Percentiles rank a stretch among this genome's conserved stretches.
Evolutionary conservation across 2,113 vertebrate genomes (phyloP).

Genomic region (Phyllostomus hastatus): DNA sequence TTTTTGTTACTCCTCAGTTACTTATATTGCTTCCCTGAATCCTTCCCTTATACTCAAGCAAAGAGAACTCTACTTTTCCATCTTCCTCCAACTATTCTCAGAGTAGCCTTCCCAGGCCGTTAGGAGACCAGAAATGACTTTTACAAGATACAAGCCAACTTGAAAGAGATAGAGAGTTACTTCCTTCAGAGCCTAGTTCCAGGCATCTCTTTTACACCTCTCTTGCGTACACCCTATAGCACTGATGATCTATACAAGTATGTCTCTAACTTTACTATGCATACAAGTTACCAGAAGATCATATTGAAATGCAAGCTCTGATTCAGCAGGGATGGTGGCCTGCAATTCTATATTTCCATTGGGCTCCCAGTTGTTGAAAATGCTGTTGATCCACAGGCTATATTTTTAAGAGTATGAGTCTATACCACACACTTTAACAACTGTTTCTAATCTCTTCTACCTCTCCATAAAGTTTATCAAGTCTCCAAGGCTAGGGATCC

Average conservation of each 20-base stretch:
- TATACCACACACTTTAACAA: background rate
- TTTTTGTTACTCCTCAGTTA: background rate
- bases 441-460: background rate
- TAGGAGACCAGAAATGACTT: background rate
- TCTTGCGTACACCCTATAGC: background rate
- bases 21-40: background rate
- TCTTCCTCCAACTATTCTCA: background rate
- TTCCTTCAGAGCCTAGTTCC: background rate
- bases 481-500: background rate
- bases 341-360: background rate
- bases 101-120: background rate
- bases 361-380: background rate
- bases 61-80: background rate
- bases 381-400: background rate
- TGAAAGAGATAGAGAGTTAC: background rate
- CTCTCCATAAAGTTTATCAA: background rate
- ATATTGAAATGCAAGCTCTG: background rate
- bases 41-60: background rate
- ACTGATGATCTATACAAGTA: background rate
- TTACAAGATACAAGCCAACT: background rate
- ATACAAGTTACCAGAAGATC: background rate
- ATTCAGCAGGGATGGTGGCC: background rate
- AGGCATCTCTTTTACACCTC: background rate
- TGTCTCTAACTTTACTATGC: background rate
- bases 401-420: background rate